Conservation (phyloP, 2,888 invertebrate genomes). For the Heliconius sara region DNA sequence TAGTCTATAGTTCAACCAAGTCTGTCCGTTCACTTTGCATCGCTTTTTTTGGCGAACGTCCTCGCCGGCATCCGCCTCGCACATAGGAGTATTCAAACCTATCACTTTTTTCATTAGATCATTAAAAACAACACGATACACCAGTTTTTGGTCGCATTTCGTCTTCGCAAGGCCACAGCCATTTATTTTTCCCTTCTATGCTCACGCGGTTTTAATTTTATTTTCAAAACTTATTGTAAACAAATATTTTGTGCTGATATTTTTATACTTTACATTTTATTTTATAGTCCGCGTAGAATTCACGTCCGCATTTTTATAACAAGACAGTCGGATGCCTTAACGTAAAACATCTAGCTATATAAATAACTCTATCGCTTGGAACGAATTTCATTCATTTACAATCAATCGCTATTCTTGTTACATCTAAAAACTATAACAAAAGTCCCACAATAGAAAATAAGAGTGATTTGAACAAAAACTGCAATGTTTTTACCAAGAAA, state of each 20-base stretch:
- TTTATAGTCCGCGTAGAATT: conserved; percentile 14
- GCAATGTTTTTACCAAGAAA: conserved; percentile 15
- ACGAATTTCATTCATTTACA: conserved; percentile 27
- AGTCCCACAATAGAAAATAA: conserved; percentile 17
- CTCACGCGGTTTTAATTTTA: neutral
- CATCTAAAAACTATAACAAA: conserved; percentile 29
- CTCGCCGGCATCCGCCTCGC: conserved; percentile 63
- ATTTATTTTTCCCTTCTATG: conserved; percentile 32
- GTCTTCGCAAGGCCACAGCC: conserved; percentile 39
- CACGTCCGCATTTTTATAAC: conserved; percentile 37
- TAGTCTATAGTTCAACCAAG: conserved; percentile 51
- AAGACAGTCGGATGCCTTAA: conserved; percentile 27
- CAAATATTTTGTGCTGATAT: conserved; percentile 7
- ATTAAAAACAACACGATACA: conserved; percentile 41
- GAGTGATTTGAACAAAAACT: conserved; percentile 17
- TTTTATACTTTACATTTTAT: neutral
- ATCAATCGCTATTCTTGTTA: conserved; percentile 10
- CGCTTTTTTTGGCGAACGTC: conserved; percentile 61
- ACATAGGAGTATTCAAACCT: conserved; percentile 39
- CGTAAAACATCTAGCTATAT: conserved; percentile 24
- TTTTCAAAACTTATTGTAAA: neutral
- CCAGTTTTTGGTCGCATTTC: conserved; percentile 40
- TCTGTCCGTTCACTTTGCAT: conserved; percentile 62
- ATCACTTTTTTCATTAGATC: conserved; percentile 47
- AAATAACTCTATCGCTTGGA: conserved; percentile 20